A percentile compares a stretch with the other conserved stretches of the same genome.
Evolutionary conservation across 2,797 vertebrate genomes (phyloP).

Genomic region (Delichon dasypus): DNA sequence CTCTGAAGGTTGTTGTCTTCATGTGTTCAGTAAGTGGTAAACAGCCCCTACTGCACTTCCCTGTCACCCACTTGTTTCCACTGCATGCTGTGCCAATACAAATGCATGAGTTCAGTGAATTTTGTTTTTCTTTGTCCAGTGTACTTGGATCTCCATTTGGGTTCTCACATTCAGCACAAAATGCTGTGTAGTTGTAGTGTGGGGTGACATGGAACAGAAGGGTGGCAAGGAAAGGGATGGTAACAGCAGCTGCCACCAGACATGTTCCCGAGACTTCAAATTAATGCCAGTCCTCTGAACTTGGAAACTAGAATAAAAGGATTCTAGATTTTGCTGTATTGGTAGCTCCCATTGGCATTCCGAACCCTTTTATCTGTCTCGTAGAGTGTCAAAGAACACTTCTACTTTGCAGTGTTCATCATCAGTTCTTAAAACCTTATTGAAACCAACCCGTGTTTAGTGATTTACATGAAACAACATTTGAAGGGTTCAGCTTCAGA

Average conservation of each 20-base stretch:
- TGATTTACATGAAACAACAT: background rate
- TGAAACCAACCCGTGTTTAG: background rate
- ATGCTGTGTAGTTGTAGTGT: background rate
- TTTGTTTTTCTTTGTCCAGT: background rate
- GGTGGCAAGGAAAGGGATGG: background rate
- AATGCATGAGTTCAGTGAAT: background rate
- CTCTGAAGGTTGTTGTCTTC: background rate
- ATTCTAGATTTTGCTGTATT: background rate
- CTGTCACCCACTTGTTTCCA: background rate
- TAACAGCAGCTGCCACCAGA: background rate
- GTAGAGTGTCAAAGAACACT: background rate
- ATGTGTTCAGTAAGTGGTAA: background rate
- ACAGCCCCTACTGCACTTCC: background rate
- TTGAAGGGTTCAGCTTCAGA: background rate
- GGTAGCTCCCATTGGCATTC: background rate
- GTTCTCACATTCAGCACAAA: fast-evolving
- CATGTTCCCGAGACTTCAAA: background rate
- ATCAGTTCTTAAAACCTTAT: background rate
- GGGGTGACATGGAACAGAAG: background rate
- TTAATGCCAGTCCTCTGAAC: background rate
- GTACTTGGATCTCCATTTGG: background rate
- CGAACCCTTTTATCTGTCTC: background rate
- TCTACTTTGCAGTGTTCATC: background rate
- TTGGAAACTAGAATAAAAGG: background rate
- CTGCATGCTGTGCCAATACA: background rate